Base-by-base conservation (phyloP, 1,140 invertebrate genomes). In the Muscidifurax raptorellus region DNA sequence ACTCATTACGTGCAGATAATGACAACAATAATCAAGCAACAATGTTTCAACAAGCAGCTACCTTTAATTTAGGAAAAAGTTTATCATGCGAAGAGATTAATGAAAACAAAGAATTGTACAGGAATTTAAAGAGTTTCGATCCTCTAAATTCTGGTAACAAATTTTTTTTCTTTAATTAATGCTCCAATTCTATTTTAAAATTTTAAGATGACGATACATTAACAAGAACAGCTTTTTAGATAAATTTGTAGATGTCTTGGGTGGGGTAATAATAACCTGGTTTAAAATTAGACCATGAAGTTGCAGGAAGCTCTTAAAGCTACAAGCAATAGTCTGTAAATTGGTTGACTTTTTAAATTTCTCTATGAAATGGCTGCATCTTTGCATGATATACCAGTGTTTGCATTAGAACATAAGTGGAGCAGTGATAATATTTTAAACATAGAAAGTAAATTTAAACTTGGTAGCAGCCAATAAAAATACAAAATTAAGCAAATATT, bases 391-490 rank as follows among this genome's bases (percentile, higher is more conserved):
- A 92, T 92, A 89, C 92, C 92, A 83, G 86, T 90, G 79, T 91
- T 91, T 89, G 88, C 92, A 83, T 89, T 91, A 75, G 90, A 93
- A 83, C 88, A 91, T 86, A 92, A 92, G 80, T 93, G 92, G 92
- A 92, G 90, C 86, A 92, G 91, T 90, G 91, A 92, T 85, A 79
- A 91, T 82, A 90, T 92, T 72, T 90, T 90, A 52, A 90, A 88
- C 85, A 12, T 9, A 77, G 25, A 82, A 72, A 77, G 22, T 82
- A 85, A 79, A 72, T 44, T 78, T n/a, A 40, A 32, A 32, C 30
- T 30, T 40, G 3, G n/a, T 1, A 74, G 6, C 22, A 22, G 22
- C 22, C 10, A 9, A 2, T 74, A 32, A 3, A 36, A 74, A 6
- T 69, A 30, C 27, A 67, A 12, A 69, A 28, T 69, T 7, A 0